phyloP scores from a whole-genome alignment of 2,888 invertebrate genomes.

The Tenthredo distinguenda region DNA sequence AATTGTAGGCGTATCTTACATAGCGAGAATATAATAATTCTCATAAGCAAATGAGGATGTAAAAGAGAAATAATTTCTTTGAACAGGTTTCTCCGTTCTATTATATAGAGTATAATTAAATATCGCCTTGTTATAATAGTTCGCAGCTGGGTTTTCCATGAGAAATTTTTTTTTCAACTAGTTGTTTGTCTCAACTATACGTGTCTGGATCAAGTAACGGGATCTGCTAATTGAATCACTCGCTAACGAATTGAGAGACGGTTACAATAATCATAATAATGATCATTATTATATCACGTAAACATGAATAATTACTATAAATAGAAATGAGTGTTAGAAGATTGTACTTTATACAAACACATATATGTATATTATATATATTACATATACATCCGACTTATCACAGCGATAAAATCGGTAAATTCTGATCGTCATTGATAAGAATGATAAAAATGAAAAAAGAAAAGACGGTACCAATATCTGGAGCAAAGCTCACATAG shows the following conservation, averaged over 20 bases:
- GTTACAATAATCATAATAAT: neutral
- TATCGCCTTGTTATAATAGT: neutral
- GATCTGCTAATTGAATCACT: neutral
- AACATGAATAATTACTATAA: constrained; percentile 36
- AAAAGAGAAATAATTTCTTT: neutral
- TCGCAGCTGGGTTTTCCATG: neutral
- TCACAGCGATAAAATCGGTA: neutral
- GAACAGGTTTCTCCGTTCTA: neutral
- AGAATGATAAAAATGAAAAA: neutral
- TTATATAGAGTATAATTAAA: neutral
- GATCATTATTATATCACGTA: neutral
- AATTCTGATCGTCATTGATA: neutral
- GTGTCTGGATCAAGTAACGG: neutral
- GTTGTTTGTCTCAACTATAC: neutral
- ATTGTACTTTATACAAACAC: neutral
- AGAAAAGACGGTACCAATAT: neutral
- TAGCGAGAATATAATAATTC: too few relatives aligned
- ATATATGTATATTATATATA: neutral
- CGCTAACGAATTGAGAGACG: constrained; percentile 11
- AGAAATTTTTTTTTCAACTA: neutral
- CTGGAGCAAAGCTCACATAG: too few relatives aligned
- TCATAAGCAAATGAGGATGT: neutral
- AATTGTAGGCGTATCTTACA: neutral
- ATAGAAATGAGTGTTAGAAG: neutral
- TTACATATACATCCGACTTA: too few relatives aligned